phyloP scores from a whole-genome alignment of 1,140 invertebrate species.

The Cataglyphis hispanica region DNA sequence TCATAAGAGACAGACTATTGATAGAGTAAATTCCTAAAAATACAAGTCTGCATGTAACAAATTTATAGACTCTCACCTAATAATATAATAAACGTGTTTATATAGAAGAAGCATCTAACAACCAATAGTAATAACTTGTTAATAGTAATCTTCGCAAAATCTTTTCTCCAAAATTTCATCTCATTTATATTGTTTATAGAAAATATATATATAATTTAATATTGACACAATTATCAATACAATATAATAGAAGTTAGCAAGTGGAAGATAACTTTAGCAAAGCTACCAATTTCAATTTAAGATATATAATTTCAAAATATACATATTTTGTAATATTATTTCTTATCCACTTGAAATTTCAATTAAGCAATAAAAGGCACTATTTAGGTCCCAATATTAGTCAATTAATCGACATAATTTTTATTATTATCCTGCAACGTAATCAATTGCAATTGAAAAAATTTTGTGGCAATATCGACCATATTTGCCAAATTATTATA shows the following conservation, averaged over 20 bases:
- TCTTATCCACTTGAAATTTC: conserved; percentile 44
- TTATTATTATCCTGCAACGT: no score
- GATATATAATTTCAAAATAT: conserved; percentile 11
- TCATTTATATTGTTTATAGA: background rate
- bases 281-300: background rate
- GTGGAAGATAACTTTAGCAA: conserved; percentile 8
- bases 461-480: no score
- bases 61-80: conserved; percentile 14
- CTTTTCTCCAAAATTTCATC: background rate
- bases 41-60: background rate
- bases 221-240: conserved; percentile 21
- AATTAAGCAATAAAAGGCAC: conserved; percentile 67
- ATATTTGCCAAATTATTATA: no score
- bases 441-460: no score
- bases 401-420: conserved; percentile 29
- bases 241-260: conserved; percentile 29
- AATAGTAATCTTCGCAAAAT: background rate
- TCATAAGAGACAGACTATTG: background rate
- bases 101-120: background rate
- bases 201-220: conserved; percentile 29
- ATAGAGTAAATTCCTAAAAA: conserved; percentile 10
- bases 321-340: background rate
- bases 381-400: conserved; percentile 56
- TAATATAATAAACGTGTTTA: background rate
- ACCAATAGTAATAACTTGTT: conserved; percentile 28